Evolutionary conservation across 2,113 vertebrate species (phyloP), one percentile per base, ranked within the genome.

Genomic region (Anthoscopus minutus): DNA sequence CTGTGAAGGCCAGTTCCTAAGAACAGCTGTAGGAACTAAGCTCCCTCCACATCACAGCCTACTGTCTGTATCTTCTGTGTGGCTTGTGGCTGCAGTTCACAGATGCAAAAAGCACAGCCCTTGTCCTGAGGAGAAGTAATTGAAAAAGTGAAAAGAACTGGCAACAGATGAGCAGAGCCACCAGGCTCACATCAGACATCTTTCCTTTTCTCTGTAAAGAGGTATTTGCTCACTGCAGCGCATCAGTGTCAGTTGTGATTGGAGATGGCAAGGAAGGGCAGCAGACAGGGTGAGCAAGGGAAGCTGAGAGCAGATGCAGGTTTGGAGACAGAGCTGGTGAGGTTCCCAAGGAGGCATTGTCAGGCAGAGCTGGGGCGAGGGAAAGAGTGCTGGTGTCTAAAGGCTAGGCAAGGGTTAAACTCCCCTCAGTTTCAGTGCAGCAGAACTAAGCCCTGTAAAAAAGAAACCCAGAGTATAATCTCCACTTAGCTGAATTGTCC

Each of bases 121-220:
- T 72, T 37, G 28, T 72, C 65, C 81, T 21, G 21, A 91, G 48
- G 16, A 93, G 44, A 31, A 45, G 51, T 14, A 72, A 72, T 14
- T 30, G n/a, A 72, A 65, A 45, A 82, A 85, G 65, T 0, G 0
- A 44, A 81, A 84, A 74, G 24, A 61, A 76, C 0, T 31, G n/a
- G 74, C 61, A 78, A 79, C 6, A 53, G 37, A 77, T 16, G 37
- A 87, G 57, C 37, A 88, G 91, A 93, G 47, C 47, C 87, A 85
- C 44, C 53, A 64, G 74, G 58, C 45, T 31, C 28, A 50, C 54
- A 65, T 44, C 18, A 70, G 50, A 92, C n/a, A 35, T 30, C 62
- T 57, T 48, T 73, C 38, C 48, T 81, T 88, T 72, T 47, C 40
- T 64, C 57, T 48, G 0, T 30, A 7, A 65, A 74, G 54, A 37